These are phyloP conservation scores for Hippocampus comes DNA, from an alignment of 2,113 vertebrate species.

Conservation along the genomic window DNA sequence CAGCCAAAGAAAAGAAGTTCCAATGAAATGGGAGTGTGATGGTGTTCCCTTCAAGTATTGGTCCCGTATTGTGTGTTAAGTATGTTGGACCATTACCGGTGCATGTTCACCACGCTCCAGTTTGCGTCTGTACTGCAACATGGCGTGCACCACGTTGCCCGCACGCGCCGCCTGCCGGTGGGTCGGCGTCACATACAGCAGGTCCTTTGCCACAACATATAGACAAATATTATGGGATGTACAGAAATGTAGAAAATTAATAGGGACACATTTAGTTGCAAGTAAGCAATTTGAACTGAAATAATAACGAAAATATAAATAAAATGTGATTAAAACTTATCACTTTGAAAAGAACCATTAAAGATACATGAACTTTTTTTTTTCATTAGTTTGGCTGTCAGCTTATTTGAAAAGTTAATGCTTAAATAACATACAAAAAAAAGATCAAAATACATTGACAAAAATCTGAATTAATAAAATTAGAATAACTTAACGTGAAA, in stretches of 20 bases:
- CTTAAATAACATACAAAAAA: no score
- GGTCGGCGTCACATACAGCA: conserved; percentile 76
- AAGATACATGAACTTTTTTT: not conserved
- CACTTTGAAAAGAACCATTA: not conserved
- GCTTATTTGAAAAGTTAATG: no score
- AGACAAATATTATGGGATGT: not conserved
- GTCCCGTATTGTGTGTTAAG: not conserved
- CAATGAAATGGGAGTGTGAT: not conserved
- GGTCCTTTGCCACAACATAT: conserved; percentile 70
- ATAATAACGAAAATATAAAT: not conserved
- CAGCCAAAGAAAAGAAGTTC: not conserved
- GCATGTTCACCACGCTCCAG: conserved; percentile 86
- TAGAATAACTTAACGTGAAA: no score
- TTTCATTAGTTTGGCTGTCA: no score
- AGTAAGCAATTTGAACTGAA: not conserved
- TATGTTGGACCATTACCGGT: conserved; percentile 66
- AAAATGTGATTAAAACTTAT: not conserved
- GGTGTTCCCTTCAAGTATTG: not conserved
- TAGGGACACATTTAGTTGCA: not conserved
- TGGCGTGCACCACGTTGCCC: conserved; percentile 82
- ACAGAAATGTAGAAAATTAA: no score
- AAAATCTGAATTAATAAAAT: no score
- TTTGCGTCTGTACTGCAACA: conserved; percentile 86
- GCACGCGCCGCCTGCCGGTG: conserved; percentile 81
- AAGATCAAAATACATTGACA: no score